Conservation (phyloP, 2,113 vertebrate genomes). For the Deroptyus accipitrinus region DNA sequence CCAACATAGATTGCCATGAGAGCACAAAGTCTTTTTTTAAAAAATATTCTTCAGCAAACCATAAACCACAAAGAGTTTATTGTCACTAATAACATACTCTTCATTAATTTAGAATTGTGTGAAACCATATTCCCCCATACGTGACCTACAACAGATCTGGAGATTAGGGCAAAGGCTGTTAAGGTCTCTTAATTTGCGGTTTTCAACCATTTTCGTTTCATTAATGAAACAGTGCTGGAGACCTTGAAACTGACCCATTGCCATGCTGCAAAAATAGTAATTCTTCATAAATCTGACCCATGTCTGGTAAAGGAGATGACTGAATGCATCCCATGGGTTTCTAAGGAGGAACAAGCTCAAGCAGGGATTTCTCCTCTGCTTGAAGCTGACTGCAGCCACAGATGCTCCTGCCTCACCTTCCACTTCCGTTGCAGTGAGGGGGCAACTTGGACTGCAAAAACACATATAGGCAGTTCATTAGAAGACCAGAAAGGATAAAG, state of each 20-base stretch:
- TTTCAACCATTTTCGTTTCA: background rate
- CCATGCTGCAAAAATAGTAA: background rate
- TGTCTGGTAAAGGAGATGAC: background rate
- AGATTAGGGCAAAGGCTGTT: background rate
- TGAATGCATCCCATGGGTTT: background rate
- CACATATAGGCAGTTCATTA: rapidly evolving
- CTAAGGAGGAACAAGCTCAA: background rate
- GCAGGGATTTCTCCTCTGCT: background rate
- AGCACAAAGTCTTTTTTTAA: constrained; percentile 9
- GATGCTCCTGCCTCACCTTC: background rate
- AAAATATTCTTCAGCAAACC: constrained; percentile 19
- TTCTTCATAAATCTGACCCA: background rate
- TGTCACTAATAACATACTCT: background rate
- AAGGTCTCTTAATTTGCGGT: background rate
- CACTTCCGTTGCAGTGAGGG: background rate
- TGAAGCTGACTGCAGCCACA: background rate
- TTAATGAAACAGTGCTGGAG: background rate
- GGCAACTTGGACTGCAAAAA: background rate
- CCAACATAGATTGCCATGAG: background rate
- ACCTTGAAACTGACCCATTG: background rate
- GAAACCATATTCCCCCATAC: background rate
- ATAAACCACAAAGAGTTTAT: constrained; percentile 15
- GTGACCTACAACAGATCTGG: background rate
- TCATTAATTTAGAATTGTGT: constrained; percentile 29
- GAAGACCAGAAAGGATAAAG: background rate